Evolutionary conservation across 2,797 vertebrate species (phyloP), one percentile per base, ranked within the genome.

Genomic region (Epinephelus awoara): DNA sequence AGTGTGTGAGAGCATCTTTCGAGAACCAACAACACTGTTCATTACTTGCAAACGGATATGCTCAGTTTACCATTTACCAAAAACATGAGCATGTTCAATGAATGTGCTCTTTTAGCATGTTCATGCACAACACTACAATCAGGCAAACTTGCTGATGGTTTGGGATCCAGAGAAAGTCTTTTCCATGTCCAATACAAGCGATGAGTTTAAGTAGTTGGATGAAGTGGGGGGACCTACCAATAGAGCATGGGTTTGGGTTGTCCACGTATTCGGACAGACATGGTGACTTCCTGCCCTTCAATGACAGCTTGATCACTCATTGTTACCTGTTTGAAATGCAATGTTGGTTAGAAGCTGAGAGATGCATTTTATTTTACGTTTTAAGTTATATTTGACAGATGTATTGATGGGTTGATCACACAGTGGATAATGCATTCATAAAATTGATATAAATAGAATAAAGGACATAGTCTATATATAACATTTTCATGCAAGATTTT

Each of bases 171-270:
- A 21, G 42, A 65, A 55, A 70, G 54, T 23, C 4, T 42, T 65
- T 34, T 54, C 47, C 50, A 27, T 68, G 29, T 66, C 38, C 42
- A 18, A 52, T 56, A n/a, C 63, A 63, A 56, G 9, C 27, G 49
- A 72, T 71, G 72, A 62, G 58, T 34, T 67, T 3, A 47, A 66
- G 40, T 58, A 46, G 18, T 47, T 13, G 29, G 69, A 57, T 68
- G 68, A 38, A 11, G 55, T 72, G 47, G 10, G 91, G 29, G 38
- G 52, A 90, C 97, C 92, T 94, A 99, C 98, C 98, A 99, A 78
- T 98, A 98, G 75, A 99, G 96, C 90, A 99, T 96, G 6, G 98
- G 98, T 92, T 98, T 99, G 77, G 98, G 98, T 70, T 99, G 97
- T 38, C 98, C 98, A 74, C 90, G 95, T 62, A 98, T 96, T 0